Evolutionary conservation across 2,888 invertebrate species (phyloP), one percentile per base, ranked within the genome.

Genomic region (Ctena decussata): DNA sequence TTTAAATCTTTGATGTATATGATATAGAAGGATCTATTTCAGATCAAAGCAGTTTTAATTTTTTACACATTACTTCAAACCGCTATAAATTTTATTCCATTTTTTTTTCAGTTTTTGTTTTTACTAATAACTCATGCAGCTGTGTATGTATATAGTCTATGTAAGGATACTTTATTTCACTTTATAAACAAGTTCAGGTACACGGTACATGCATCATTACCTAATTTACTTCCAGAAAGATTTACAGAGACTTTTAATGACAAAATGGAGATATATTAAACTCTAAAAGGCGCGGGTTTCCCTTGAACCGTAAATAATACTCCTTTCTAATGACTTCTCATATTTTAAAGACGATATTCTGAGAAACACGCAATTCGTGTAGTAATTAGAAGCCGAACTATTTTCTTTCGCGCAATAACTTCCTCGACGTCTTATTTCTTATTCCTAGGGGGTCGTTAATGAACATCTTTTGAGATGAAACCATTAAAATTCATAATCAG

Each of bases 391-490:
- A 65, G 65, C 65, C 65, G 65, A 65, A 65, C 65, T 65, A 65
- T 65, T 65, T 65, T 65, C 65, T 65, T 65, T 65, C 65, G 65
- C 65, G 65, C 65, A 65, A 65, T 65, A 65, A 65, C 65, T 65
- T 65, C 65, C 65, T 65, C 32, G 65, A 65, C 65, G 65, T 65
- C 65, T 65, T 65, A 65, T 65, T 65, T 65, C 65, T 65, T 65
- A 24, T 65, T 65, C 65, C 65, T 65, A 65, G 32, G 65, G 65
- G 35, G 65, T 65, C 65, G 65, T 35, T 65, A 65, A 65, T 65
- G 65, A 65, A 65, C 65, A 65, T 65, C n/a, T 65, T 65, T 65
- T 32, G 65, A 65, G 65, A 65, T 65, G 65, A 65, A 65, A 35
- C 65, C 65, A 65, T 65, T 65, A 65, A 65, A 65, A 65, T 65